Evolutionary conservation across 2,113 vertebrate genomes (phyloP).

Genomic region (Chloebia gouldiae): DNA sequence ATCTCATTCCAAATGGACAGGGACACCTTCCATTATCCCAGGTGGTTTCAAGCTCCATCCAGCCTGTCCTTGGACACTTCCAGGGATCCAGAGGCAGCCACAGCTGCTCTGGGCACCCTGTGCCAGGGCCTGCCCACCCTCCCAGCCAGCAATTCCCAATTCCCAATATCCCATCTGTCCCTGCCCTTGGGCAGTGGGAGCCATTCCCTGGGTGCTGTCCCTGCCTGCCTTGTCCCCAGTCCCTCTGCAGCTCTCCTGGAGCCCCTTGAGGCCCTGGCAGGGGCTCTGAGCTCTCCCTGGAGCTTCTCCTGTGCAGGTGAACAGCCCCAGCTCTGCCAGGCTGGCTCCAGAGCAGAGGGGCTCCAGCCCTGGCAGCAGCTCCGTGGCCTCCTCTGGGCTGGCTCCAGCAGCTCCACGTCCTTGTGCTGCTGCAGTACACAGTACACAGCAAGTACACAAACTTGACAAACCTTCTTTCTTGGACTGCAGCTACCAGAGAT

Average conservation of each 20-base stretch:
- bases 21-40: fast-evolving
- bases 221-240: background rate
- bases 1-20: background rate
- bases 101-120: background rate
- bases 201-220: background rate
- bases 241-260: background rate
- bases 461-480: background rate
- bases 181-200: background rate
- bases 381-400: background rate
- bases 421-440: background rate
- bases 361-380: background rate
- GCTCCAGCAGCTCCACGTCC: background rate
- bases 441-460: background rate
- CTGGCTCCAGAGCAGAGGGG: background rate
- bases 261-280: background rate
- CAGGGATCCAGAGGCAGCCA: background rate
- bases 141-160: background rate
- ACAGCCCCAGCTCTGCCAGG: background rate
- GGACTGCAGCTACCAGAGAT: background rate
- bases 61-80: background rate
- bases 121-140: background rate
- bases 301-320: background rate
- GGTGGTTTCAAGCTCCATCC: fast-evolving
- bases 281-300: background rate
- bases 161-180: fast-evolving